Evolutionary conservation across 2,888 invertebrate species (phyloP), one percentile per base, ranked within the genome.

Genomic region (Sminthurinus aureus): DNA sequence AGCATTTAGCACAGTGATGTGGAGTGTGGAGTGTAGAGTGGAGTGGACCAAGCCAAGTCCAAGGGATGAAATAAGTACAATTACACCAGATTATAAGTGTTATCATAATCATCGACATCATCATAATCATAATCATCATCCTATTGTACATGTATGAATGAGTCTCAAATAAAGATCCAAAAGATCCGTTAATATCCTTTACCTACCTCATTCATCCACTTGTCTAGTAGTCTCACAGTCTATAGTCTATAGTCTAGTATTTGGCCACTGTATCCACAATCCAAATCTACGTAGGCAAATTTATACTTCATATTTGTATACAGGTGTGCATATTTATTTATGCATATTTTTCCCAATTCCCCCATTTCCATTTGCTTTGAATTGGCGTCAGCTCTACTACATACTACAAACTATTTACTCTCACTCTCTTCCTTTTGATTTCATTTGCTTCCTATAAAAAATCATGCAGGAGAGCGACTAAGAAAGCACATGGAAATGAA

Each of bases 141-240:
- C 8, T 22, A 69, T 38, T 38, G 38, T 38, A n/a, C n/a, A 69
- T 69, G 71, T 76, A 73, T 58, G 81, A 38, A 38, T 64, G 74
- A 81, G 64, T 51, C 66, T 26, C 58, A 74, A 58, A 75, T 50
- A 75, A 81, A 81, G 81, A 38, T 38, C 38, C 38, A 38, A 38
- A 38, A n/a, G n/a, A 81, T 75, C 64, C 74, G 52, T 67, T 78
- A 22, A 74, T 74, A 75, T 81, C 81, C 81, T 81, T 81, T 81
- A 81, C 81, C 81, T 81, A 81, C 81, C 81, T 81, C 81, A 81
- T 81, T 38, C 22, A 66, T n/a, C 71, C 15, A 15, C 24, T 26
- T 24, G 11, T 6, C 71, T 71, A 20, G n/a, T 52, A 50, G 38
- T 38, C n/a, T n/a, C n/a, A 38, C 38, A 4, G 38, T 38, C 38